Percentiles rank a stretch among this genome's conserved stretches.
Evolutionary conservation across 2,888 invertebrate species (phyloP).

Genomic region (Volucella zonaria): DNA sequence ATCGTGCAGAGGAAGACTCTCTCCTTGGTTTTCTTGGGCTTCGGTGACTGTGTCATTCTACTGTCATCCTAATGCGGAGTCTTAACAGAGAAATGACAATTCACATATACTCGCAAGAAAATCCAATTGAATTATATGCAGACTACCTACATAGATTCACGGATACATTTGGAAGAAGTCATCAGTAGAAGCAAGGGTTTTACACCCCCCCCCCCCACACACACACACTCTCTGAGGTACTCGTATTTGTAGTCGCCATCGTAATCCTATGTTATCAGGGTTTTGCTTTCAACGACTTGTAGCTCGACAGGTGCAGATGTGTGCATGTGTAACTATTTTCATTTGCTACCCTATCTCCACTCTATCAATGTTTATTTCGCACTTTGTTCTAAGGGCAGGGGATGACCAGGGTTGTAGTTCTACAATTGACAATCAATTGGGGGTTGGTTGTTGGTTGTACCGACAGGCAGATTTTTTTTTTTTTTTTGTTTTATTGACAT

Average conservation of each 20-base stretch:
- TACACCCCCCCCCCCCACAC: not conserved
- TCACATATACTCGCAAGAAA: not conserved
- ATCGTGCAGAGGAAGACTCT: not conserved
- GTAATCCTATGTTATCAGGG: not conserved
- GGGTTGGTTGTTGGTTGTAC: conserved; percentile 34
- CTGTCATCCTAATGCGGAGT: conserved; percentile 55
- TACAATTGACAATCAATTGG: conserved; percentile 60
- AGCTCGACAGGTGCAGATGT: conserved; percentile 42
- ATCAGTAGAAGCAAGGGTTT: not conserved
- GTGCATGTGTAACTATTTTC: conserved; percentile 3
- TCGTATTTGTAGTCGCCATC: not conserved
- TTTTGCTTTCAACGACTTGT: conserved; percentile 40
- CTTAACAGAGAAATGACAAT: not conserved
- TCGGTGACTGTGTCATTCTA: conserved; percentile 29
- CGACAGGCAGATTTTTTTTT: conserved; percentile 33
- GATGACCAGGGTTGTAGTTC: not conserved
- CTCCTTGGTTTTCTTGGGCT: not conserved
- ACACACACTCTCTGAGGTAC: not conserved
- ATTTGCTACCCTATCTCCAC: not conserved
- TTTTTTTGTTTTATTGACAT: conserved; percentile 49
- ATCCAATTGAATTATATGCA: conserved; percentile 69
- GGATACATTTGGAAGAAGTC: conserved; percentile 11
- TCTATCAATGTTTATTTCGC: conserved; percentile 29
- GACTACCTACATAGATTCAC: conserved; percentile 22
- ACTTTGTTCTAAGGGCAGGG: conserved; percentile 21